Conservation (phyloP, 1,140 invertebrate genomes). For the Caerostris darwini region DNA sequence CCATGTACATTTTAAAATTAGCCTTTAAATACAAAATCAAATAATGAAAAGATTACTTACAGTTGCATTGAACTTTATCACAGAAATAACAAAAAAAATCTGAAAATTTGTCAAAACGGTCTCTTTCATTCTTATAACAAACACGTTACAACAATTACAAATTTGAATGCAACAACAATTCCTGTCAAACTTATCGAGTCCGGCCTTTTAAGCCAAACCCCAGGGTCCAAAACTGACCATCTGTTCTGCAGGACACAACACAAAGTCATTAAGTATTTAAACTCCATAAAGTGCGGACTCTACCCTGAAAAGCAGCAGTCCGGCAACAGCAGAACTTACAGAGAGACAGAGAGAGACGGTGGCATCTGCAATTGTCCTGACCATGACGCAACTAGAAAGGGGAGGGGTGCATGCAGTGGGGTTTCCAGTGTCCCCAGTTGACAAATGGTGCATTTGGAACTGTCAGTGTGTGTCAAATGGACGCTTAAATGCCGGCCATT, state of each 20-base stretch:
- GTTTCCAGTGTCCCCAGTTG: not conserved
- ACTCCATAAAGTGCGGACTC: not conserved
- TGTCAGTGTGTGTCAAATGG: constrained; percentile 58
- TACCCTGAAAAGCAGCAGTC: not conserved
- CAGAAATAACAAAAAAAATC: too few relatives aligned
- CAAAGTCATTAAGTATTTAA: constrained; percentile 57
- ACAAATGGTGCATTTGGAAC: constrained; percentile 65
- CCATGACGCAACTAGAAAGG: constrained; percentile 47
- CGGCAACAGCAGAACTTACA: not conserved
- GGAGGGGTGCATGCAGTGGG: not conserved
- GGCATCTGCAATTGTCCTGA: constrained; percentile 23
- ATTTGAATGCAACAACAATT: not conserved
- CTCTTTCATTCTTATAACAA: too few relatives aligned
- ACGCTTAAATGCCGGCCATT: constrained; percentile 47
- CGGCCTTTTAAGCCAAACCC: not conserved
- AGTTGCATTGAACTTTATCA: too few relatives aligned
- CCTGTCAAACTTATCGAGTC: not conserved
- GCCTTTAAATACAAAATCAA: too few relatives aligned
- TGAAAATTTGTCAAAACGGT: too few relatives aligned
- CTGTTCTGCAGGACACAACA: not conserved
- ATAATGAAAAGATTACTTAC: too few relatives aligned
- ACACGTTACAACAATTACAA: too few relatives aligned
- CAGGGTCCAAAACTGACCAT: not conserved
- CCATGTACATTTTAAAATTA: too few relatives aligned
- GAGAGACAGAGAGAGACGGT: constrained; percentile 23